Evolutionary conservation across 2,113 vertebrate genomes (phyloP).

Genomic region (Salminus brasiliensis): DNA sequence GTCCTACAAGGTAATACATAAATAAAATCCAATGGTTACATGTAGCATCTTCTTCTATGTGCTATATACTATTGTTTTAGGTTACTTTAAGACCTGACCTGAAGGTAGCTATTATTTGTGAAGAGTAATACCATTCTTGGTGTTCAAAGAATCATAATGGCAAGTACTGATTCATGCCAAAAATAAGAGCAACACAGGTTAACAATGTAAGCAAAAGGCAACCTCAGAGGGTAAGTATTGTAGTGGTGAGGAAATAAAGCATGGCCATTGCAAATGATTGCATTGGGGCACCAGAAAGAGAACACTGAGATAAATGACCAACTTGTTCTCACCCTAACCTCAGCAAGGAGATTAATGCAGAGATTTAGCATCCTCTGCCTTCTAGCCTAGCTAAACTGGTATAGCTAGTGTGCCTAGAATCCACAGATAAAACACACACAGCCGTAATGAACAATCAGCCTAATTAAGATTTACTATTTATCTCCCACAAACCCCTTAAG

Average conservation of each 20-base stretch:
- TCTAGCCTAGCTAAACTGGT: conserved; percentile 16
- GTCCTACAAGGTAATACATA: no score
- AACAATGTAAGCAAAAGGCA: conserved; percentile 36
- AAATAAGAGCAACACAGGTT: conserved; percentile 20
- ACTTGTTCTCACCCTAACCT: conserved; percentile 41
- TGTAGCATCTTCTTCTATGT: not conserved
- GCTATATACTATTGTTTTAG: not conserved
- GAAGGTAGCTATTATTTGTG: not conserved
- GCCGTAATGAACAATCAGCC: conserved; percentile 38
- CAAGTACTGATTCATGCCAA: not conserved
- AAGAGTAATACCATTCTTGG: not conserved
- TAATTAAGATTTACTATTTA: conserved; percentile 57
- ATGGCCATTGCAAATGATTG: conserved; percentile 37
- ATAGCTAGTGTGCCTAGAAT: not conserved
- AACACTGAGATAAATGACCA: conserved; percentile 46
- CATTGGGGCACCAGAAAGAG: conserved; percentile 20
- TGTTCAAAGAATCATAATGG: not conserved
- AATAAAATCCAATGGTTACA: not conserved
- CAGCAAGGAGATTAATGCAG: conserved; percentile 50
- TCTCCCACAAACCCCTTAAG: conserved; percentile 62
- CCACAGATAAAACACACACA: conserved; percentile 39
- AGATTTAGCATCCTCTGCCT: conserved; percentile 42
- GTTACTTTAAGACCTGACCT: not conserved
- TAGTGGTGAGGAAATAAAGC: conserved; percentile 49
- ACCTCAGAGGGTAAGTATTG: conserved; percentile 19